Conservation (phyloP, 2,113 vertebrate species). For the Trochalopteron elliotii region DNA sequence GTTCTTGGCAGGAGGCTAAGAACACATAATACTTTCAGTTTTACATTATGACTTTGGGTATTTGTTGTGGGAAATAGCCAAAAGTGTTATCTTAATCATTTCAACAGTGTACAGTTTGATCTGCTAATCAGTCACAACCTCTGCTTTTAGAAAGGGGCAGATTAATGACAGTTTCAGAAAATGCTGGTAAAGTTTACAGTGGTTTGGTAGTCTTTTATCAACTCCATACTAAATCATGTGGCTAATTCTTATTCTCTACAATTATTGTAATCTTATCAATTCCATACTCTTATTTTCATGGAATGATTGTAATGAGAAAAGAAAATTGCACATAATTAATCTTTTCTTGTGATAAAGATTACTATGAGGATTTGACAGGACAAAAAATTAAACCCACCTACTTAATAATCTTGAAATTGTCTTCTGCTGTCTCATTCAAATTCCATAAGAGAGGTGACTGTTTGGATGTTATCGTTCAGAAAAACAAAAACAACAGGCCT, state of each 20-base stretch:
- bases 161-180: background rate
- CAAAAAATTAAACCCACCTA: constrained; percentile 15
- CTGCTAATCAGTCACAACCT: background rate
- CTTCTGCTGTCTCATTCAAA: constrained; percentile 1
- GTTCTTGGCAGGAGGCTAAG: background rate
- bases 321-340: constrained; percentile 1
- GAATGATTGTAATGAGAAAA: background rate
- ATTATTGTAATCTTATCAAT: background rate
- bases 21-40: background rate
- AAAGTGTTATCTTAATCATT: background rate
- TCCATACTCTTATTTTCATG: background rate
- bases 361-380: background rate
- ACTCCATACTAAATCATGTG: background rate
- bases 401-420: constrained; percentile 24
- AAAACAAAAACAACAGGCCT: background rate
- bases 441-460: background rate
- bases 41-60: background rate
- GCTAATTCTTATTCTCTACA: background rate
- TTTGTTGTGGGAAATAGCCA: background rate
- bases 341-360: constrained; percentile 6
- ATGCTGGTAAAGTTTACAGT: background rate
- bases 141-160: background rate
- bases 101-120: background rate
- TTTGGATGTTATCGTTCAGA: background rate
- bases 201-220: background rate